Evolutionary conservation across 2,888 invertebrate genomes (phyloP), one percentile per base, ranked within the genome.

Genomic region (Ganaspis brasiliensis): DNA sequence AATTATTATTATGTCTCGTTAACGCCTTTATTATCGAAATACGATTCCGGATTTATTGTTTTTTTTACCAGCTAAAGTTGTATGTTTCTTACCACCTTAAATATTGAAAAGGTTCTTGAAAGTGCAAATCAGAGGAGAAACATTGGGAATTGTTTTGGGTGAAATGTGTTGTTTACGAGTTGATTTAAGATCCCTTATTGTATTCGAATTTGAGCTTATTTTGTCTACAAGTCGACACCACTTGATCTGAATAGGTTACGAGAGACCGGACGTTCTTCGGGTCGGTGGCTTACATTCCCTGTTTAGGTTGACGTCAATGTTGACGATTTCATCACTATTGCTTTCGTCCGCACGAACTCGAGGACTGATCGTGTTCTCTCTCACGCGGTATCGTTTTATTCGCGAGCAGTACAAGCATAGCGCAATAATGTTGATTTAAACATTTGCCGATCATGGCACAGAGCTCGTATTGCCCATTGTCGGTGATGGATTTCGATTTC

Each of bases 361-460:
- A 40, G 37, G 21, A 67, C 45, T 45, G 67, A 45, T 67, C 67
- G 21, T 67, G 67, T 67, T 67, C 67, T 67, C 67, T 40, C 40
- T 67, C 67, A 67, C 37, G 40, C 45, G 24, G 67, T 67, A 67
- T 45, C 21, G 21, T 24, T 67, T 45, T 67, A 67, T 67, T 67
- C 40, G 21, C 61, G 24, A 67, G 45, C n/a, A 14, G 21, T 67
- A 40, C n/a, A 67, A 40, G 40, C 24, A 67, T 45, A 45, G 14
- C 40, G 24, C 40, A 67, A 67, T 67, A 67, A 45, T 67, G 67
- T 67, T 67, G 67, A 61, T 59, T 59, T 31, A 59, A 59, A 31
- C 61, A 55, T 55, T 55, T 21, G 24, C 35, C 37, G 61, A 61
- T 19, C 35, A 61, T 55, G 55, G 21, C 55, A 55, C 55, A 9